Conservation (phyloP, 2,797 vertebrate species). For the Myotis vivesi region DNA sequence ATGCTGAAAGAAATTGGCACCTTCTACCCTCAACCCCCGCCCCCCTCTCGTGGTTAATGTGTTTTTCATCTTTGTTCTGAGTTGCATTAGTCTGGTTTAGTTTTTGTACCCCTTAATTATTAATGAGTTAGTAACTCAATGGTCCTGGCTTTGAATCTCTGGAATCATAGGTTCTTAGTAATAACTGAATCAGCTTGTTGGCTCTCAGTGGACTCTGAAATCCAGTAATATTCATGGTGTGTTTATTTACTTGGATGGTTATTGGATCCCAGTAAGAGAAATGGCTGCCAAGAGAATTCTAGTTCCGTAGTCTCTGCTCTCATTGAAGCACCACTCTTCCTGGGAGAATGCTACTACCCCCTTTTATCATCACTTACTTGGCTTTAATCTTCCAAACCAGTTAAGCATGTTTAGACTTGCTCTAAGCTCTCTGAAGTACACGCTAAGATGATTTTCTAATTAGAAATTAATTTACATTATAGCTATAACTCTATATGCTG, state of each 20-base stretch:
- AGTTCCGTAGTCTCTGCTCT: neutral
- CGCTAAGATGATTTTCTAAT: constrained; percentile 4
- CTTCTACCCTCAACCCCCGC: neutral
- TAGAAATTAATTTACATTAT: neutral
- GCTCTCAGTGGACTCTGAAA: neutral
- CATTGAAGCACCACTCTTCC: neutral
- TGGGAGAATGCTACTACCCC: neutral
- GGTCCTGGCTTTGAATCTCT: constrained; percentile 15
- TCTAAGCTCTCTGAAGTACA: neutral
- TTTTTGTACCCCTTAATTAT: constrained; percentile 59
- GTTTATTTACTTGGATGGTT: constrained; percentile 19
- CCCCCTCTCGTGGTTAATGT: neutral
- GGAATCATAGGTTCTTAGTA: neutral
- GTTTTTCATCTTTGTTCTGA: constrained; percentile 10
- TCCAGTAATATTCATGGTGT: neutral
- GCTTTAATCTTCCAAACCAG: neutral
- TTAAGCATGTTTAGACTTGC: neutral
- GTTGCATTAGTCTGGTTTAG: neutral
- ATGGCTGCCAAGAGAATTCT: neutral
- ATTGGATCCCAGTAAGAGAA: neutral
- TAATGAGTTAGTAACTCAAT: constrained; percentile 49
- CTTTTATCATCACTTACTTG: neutral
- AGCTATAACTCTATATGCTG: neutral
- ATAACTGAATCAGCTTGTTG: constrained; percentile 3
- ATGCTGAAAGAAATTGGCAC: neutral